Percentiles rank a stretch among this genome's conserved stretches.
phyloP scores from a whole-genome alignment of 2,888 invertebrate species.

The Thecocarcelia acutangulata region DNA sequence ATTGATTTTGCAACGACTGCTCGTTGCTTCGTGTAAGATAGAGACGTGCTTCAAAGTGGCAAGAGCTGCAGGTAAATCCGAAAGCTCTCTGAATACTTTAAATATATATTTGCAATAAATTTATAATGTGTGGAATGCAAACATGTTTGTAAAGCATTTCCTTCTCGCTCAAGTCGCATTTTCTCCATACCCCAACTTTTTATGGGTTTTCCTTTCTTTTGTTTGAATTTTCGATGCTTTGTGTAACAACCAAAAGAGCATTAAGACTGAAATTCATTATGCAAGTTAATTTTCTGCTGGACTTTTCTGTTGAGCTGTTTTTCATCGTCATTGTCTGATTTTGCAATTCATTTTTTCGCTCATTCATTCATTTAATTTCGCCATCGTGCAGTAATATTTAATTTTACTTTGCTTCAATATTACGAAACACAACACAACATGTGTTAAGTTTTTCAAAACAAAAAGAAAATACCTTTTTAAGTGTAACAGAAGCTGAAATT shows the following conservation, averaged over 20 bases:
- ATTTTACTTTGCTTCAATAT: constrained; percentile 19
- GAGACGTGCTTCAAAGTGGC: no score
- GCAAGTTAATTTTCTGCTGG: constrained; percentile 48
- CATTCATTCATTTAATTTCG: constrained; percentile 17
- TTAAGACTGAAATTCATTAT: constrained; percentile 60
- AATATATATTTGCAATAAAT: no score
- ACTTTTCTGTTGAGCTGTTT: constrained; percentile 28
- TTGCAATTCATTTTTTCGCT: neutral
- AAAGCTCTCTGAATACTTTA: no score
- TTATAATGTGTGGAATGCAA: no score
- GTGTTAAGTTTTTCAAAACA: constrained; percentile 20
- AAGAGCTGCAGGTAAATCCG: no score
- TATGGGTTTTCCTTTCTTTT: neutral
- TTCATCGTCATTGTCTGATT: constrained; percentile 45
- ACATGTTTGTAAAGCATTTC: no score
- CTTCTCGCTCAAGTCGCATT: neutral
- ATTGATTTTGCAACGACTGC: no score
- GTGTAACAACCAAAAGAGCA: constrained; percentile 30
- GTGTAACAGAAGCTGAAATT: no score
- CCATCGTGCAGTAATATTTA: neutral
- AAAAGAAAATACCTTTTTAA: neutral
- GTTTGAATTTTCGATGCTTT: constrained; percentile 4
- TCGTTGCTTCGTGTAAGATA: no score
- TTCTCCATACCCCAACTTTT: neutral
- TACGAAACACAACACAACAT: constrained; percentile 22